These are phyloP conservation scores for Cryptotermes secundus DNA, from an alignment of 1,140 invertebrate species.

Conservation along the genomic window DNA sequence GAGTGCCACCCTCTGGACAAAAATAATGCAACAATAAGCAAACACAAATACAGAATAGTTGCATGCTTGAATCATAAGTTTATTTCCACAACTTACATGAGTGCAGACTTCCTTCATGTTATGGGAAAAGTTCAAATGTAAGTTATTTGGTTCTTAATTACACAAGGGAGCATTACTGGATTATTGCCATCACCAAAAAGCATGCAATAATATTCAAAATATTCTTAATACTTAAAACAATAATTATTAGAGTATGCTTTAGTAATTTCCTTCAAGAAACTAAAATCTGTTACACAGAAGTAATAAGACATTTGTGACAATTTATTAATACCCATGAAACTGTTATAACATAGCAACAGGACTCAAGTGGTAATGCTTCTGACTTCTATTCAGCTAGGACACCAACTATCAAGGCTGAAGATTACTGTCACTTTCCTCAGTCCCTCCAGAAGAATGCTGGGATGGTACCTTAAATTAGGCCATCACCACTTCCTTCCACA, in stretches of 20 bases:
- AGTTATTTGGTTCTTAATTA: background rate
- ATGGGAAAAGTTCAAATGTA: too few species aligned
- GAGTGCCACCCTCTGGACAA: conserved; percentile 24
- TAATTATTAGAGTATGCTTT: background rate
- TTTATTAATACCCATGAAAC: too few species aligned
- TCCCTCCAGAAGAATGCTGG: too few species aligned
- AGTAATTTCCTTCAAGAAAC: background rate
- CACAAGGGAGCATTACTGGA: background rate
- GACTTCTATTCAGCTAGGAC: too few species aligned
- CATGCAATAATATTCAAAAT: background rate
- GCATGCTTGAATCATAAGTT: background rate
- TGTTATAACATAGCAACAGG: too few species aligned
- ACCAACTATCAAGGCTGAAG: too few species aligned
- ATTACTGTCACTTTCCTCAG: too few species aligned
- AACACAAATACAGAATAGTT: conserved; percentile 11
- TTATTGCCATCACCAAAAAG: background rate
- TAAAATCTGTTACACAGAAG: too few species aligned
- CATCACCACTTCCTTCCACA: too few species aligned
- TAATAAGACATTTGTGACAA: too few species aligned
- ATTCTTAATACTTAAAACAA: background rate
- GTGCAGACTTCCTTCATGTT: background rate
- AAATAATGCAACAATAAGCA: conserved; percentile 22
- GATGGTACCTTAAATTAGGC: too few species aligned
- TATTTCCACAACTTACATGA: background rate
- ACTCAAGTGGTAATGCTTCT: too few species aligned